Conservation (phyloP, 2,888 invertebrate genomes). For the Drosophila tripunctata region DNA sequence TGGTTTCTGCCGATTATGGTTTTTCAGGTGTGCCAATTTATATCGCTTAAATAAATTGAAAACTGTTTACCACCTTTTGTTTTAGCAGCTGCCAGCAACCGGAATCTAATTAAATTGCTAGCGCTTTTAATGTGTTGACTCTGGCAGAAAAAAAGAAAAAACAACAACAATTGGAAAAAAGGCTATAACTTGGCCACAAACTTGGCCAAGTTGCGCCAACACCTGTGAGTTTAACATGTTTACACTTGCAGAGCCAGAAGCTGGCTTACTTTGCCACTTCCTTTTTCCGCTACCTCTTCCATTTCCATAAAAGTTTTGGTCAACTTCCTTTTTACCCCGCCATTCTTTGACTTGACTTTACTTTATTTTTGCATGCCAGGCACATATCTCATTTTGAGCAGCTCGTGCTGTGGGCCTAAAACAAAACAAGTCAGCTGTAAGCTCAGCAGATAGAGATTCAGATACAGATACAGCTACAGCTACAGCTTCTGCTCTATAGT, state of each 20-base stretch:
- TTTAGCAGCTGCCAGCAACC: conserved; percentile 41
- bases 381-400: conserved; percentile 67
- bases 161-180: no score
- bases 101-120: conserved; percentile 64
- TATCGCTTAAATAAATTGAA: conserved; percentile 72
- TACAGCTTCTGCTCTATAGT: no score
- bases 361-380: conserved; percentile 57
- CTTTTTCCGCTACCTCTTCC: conserved; percentile 13
- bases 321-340: conserved; percentile 10
- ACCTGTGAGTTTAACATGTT: conserved; percentile 60
- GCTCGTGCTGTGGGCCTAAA: conserved; percentile 29
- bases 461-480: background rate
- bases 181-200: conserved; percentile 25
- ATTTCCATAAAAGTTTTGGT: conserved; percentile 50
- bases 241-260: conserved; percentile 41
- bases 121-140: conserved; percentile 47
- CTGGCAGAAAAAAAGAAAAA: conserved; percentile 18
- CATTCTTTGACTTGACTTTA: background rate
- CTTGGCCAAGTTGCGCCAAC: conserved; percentile 45
- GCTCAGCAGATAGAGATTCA: conserved; percentile 1
- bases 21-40: conserved; percentile 39
- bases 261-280: conserved; percentile 12
- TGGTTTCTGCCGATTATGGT: conserved; percentile 23
- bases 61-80: conserved; percentile 59
- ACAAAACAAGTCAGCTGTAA: conserved; percentile 32